Evolutionary conservation across 2,888 invertebrate genomes (phyloP).

Genomic region (Acanthoscelides obtectus): DNA sequence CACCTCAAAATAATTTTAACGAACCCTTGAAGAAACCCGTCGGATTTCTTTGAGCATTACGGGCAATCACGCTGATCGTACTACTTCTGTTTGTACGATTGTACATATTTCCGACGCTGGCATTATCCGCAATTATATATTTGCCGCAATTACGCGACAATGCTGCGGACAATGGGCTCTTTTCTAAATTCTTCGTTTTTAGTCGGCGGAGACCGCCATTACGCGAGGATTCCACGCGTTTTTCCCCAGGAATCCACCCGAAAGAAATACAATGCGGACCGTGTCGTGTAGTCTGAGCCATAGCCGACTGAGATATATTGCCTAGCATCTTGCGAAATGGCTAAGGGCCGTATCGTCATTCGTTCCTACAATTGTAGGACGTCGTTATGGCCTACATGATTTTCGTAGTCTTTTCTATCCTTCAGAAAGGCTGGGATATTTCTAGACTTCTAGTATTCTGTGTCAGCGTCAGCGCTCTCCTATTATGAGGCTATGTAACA

Average conservation of each 20-base stretch:
- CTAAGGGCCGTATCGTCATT: too few relatives aligned
- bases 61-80: background rate
- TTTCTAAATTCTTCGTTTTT: slow-evolving; percentile 27
- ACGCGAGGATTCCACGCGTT: slow-evolving; percentile 35
- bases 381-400: too few relatives aligned
- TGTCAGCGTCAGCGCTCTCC: too few relatives aligned
- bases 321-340: too few relatives aligned
- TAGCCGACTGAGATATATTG: background rate
- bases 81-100: background rate
- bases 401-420: too few relatives aligned
- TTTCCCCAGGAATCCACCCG: slow-evolving; percentile 19
- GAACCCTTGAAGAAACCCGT: background rate
- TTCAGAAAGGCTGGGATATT: too few relatives aligned
- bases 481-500: too few relatives aligned
- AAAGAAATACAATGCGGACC: background rate
- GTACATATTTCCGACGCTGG: background rate
- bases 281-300: background rate
- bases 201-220: slow-evolving; percentile 32
- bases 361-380: too few relatives aligned
- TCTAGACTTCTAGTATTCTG: too few relatives aligned
- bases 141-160: slow-evolving; percentile 35
- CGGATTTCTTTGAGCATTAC: background rate
- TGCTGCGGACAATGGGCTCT: slow-evolving; percentile 28
- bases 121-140: slow-evolving; percentile 14
- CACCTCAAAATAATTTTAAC: background rate